These are phyloP conservation scores for Tapirus indicus DNA, from an alignment of 2,797 vertebrate species.

Conservation along the genomic window DNA sequence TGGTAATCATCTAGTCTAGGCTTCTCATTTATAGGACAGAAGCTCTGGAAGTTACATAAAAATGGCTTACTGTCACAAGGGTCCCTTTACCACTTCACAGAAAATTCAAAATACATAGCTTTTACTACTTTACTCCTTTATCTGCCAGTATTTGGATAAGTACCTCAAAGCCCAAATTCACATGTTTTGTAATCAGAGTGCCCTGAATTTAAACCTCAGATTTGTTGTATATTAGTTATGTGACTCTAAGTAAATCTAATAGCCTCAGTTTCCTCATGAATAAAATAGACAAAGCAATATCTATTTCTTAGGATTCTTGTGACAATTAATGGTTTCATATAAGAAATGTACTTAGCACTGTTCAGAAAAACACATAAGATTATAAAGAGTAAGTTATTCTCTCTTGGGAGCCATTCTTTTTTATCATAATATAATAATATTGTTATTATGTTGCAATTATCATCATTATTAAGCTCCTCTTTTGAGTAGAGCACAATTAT, in stretches of 20 bases:
- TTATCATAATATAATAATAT: neutral
- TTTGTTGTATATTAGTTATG: neutral
- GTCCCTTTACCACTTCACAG: neutral
- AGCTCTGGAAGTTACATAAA: neutral
- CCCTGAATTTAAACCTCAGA: neutral
- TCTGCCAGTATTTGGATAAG: neutral
- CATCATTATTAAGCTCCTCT: neutral
- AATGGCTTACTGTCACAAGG: neutral
- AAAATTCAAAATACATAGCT: neutral
- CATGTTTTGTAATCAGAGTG: neutral
- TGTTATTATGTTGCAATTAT: neutral
- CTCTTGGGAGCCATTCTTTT: neutral
- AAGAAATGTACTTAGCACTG: neutral
- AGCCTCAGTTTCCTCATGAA: neutral
- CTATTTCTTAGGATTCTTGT: neutral
- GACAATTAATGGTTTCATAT: neutral
- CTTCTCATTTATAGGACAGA: neutral
- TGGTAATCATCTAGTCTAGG: neutral
- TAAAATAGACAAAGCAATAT: neutral
- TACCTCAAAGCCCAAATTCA: neutral
- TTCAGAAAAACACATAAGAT: neutral
- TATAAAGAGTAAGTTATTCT: neutral
- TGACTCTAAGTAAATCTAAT: neutral
- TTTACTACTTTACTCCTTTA: neutral
- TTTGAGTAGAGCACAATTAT: neutral